Evolutionary conservation across 1,140 invertebrate genomes (phyloP).

Genomic region (Spodoptera frugiperda): DNA sequence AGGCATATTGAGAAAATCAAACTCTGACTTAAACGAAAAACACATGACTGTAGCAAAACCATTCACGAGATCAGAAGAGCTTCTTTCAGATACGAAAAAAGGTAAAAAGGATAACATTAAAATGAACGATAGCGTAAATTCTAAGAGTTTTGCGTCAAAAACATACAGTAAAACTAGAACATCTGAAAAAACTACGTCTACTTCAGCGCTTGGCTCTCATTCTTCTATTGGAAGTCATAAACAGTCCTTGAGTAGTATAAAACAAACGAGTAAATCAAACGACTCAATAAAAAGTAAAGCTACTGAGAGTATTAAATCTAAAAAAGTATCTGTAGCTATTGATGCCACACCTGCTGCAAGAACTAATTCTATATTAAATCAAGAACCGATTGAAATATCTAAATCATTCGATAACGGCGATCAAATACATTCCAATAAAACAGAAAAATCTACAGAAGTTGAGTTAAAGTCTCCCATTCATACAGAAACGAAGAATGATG

Average conservation of each 20-base stretch:
- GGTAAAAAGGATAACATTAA: conserved; percentile 63
- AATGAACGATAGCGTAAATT: conserved; percentile 53
- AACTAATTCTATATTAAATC: conserved; percentile 90
- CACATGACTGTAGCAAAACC: conserved; percentile 68
- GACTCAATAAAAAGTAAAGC: conserved; percentile 82
- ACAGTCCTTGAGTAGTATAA: conserved; percentile 63
- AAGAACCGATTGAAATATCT: conserved; percentile 91
- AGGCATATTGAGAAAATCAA: conserved; percentile 87
- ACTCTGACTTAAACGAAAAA: conserved; percentile 83
- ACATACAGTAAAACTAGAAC: conserved; percentile 68
- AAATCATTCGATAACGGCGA: conserved; percentile 86
- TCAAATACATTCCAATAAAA: conserved; percentile 68
- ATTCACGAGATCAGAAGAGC: conserved; percentile 77
- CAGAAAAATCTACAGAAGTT: conserved; percentile 81
- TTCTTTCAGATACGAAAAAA: conserved; percentile 73
- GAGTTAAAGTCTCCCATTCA: conserved; percentile 58
- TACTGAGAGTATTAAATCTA: conserved; percentile 83
- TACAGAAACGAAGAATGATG: conserved; percentile 50
- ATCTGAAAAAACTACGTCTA: conserved; percentile 82
- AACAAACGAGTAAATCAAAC: conserved; percentile 72
- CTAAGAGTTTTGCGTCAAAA: conserved; percentile 64
- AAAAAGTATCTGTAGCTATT: conserved; percentile 91
- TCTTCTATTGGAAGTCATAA: conserved; percentile 78
- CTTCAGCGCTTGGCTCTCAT: conserved; percentile 77
- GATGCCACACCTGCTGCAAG: conserved; percentile 91